phyloP scores from a whole-genome alignment of 2,888 invertebrate species.

The Tetranychus piercei region DNA sequence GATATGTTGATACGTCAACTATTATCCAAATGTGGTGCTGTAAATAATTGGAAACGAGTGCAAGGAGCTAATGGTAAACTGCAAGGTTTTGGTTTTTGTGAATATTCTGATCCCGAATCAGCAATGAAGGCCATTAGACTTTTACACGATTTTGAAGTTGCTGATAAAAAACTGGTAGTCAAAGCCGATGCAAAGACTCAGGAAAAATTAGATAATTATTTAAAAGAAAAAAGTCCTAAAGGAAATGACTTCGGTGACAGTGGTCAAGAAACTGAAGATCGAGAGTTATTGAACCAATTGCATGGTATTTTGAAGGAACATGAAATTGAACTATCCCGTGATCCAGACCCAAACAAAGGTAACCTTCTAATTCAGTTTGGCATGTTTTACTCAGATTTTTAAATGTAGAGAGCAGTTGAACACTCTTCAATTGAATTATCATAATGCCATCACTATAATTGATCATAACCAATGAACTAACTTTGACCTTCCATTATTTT shows the following conservation, averaged over 20 bases:
- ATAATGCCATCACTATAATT: not conserved
- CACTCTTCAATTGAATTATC: not conserved
- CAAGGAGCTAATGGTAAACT: constrained; percentile 47
- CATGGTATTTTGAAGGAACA: constrained; percentile 63
- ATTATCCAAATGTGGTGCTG: constrained; percentile 64
- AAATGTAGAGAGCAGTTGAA: no score
- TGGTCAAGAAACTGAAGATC: constrained; percentile 59
- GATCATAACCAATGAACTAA: not conserved
- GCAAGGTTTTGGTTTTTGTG: constrained; percentile 88
- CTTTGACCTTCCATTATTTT: no score
- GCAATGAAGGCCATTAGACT: constrained; percentile 80
- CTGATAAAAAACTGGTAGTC: constrained; percentile 74
- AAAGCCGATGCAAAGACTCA: constrained; percentile 95
- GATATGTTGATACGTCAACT: constrained; percentile 85
- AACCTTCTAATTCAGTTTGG: not conserved
- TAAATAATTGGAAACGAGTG: constrained; percentile 90
- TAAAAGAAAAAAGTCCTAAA: constrained; percentile 23
- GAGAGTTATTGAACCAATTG: constrained; percentile 54
- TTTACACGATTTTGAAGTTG: constrained; percentile 75
- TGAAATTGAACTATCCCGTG: constrained; percentile 41
- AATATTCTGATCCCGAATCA: constrained; percentile 84
- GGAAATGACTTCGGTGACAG: constrained; percentile 32
- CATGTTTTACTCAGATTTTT: no score
- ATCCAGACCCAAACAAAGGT: constrained; percentile 27
- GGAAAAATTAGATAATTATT: constrained; percentile 69